Percentiles rank a stretch among this genome's conserved stretches.
Evolutionary conservation across 2,113 vertebrate species (phyloP).

Genomic region (Chrysochloris asiatica): DNA sequence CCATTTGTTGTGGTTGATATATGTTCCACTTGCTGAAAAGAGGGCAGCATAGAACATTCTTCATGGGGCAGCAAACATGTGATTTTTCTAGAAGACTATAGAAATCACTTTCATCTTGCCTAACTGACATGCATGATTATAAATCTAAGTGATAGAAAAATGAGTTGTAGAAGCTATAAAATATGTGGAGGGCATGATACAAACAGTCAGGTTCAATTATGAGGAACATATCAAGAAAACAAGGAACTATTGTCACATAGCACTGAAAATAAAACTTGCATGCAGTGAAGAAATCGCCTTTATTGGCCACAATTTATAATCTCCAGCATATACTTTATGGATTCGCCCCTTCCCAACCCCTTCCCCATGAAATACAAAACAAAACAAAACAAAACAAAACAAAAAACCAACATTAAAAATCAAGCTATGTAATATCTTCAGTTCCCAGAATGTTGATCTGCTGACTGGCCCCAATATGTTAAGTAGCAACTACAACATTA

Average conservation of each 20-base stretch:
- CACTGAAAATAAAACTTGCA: not conserved
- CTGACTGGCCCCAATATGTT: not conserved
- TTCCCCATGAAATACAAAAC: not conserved
- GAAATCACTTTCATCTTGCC: not conserved
- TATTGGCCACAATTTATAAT: not conserved
- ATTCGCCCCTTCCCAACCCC: not conserved
- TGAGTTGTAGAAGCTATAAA: not conserved
- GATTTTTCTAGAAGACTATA: not conserved
- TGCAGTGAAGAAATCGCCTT: not conserved
- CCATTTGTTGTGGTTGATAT: not conserved
- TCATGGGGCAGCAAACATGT: not conserved
- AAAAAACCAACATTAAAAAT: too few relatives aligned
- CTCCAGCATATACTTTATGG: not conserved
- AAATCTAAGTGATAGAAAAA: not conserved
- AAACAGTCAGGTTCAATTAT: not conserved
- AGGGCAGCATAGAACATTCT: not conserved
- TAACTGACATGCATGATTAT: not conserved
- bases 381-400: not conserved
- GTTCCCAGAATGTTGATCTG: not conserved
- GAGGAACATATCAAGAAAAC: not conserved
- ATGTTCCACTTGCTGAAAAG: not conserved
- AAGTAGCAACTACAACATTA: not conserved
- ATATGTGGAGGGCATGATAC: not conserved
- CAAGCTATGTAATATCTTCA: not conserved
- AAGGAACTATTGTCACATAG: not conserved